Percentiles rank a stretch among this genome's conserved stretches.
Evolutionary conservation across 2,113 vertebrate species (phyloP).

Genomic region (Zosterops pallidus): DNA sequence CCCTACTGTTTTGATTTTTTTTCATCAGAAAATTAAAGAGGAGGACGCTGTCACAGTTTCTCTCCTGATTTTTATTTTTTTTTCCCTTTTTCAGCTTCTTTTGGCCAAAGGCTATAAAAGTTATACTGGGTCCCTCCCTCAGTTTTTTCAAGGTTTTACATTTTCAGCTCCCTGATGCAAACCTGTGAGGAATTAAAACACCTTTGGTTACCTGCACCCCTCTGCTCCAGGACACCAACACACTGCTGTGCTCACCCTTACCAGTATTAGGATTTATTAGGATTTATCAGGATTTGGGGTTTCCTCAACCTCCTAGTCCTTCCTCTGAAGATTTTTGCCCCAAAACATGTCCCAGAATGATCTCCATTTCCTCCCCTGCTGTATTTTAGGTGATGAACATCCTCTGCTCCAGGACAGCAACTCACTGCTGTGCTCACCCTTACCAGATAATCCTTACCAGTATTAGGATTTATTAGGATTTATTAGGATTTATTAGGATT

Average conservation of each 20-base stretch:
- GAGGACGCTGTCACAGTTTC: slow-evolving; percentile 4
- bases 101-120: not conserved
- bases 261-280: not conserved
- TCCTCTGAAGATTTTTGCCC: not conserved
- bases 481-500: not conserved
- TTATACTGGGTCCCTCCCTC: not conserved
- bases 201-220: not conserved
- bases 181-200: not conserved
- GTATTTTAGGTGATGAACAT: accelerated
- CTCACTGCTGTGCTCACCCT: accelerated
- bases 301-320: not conserved
- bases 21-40: slow-evolving; percentile 33
- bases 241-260: accelerated
- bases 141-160: not conserved
- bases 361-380: not conserved
- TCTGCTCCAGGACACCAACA: not conserved
- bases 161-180: not conserved
- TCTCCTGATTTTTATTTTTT: not conserved
- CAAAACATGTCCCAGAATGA: not conserved
- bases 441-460: no score
- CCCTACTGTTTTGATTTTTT: not conserved
- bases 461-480: not conserved
- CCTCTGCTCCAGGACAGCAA: not conserved
- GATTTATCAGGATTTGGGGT: not conserved
- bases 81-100: not conserved